These are phyloP conservation scores for Ciconia stormi DNA, from an alignment of 2,113 vertebrate species.

Conservation along the genomic window DNA sequence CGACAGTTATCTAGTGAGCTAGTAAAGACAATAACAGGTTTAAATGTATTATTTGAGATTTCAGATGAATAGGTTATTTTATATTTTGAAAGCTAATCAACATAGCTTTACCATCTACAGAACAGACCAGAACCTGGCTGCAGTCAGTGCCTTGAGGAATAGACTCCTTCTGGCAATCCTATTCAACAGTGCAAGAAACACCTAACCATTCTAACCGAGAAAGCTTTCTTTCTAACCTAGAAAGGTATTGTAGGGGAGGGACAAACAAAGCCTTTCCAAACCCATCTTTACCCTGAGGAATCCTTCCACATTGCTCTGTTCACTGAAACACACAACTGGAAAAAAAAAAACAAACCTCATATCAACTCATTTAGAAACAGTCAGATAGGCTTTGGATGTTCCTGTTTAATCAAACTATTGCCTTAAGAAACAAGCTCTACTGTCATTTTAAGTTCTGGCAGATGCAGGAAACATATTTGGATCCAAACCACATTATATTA, in stretches of 20 bases:
- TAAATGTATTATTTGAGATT: not conserved
- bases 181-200: conserved; percentile 3
- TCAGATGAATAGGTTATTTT: not conserved
- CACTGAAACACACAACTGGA: not conserved
- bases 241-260: not conserved
- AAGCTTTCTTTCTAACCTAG: not conserved
- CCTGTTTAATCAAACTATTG: not conserved
- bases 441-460: conserved; percentile 13
- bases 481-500: not conserved
- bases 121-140: conserved; percentile 24
- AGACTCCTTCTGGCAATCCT: conserved; percentile 30
- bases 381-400: not conserved
- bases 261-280: not conserved
- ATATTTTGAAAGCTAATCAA: conserved; percentile 34
- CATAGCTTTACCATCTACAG: conserved; percentile 8
- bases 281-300: not conserved
- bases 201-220: not conserved
- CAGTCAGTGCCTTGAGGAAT: not conserved
- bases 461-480: not conserved
- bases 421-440: not conserved
- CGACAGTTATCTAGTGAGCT: not conserved
- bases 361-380: not conserved
- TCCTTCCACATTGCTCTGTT: not conserved
- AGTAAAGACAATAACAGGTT: not conserved
- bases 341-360: not conserved